Evolutionary conservation across 2,888 invertebrate species (phyloP), one percentile per base, ranked within the genome.

Genomic region (Drosophila mulleri): DNA sequence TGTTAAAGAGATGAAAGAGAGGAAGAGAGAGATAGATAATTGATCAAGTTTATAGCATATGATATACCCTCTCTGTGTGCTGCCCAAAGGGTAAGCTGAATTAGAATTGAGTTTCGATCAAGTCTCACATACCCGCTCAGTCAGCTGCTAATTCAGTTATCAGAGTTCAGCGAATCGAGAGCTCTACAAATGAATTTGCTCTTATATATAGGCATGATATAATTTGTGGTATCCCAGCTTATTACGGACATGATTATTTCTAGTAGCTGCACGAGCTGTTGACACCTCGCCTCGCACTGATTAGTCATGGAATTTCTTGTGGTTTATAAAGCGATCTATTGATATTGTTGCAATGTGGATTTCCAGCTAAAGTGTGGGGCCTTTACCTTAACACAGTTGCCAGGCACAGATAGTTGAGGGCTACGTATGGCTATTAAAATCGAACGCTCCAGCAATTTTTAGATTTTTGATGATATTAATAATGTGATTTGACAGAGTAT

Each of bases 401-500:
- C 18, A 42, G 39, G 39, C 39, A 16, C 6, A 26, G 26, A 26
- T 14, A 44, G 35, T 72, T 66, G 72, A 59, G 79, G 53, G 64
- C 26, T 53, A 35, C 32, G 72, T 32, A 35, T 26, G 65, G 60
- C 72, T 73, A 90, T 91, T 91, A 89, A 82, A 89, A 82, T 81
- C 80, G 75, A 89, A 91, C 89, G 92, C 90, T 91, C 91, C 78
- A 89, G 78, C 91, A 91, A 84, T 89, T 50, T 50, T 90, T 87
- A 75, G 79, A 83, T 88, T 50, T 50, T 90, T 87, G 78, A 79
- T 69, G 80, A 77, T 79, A 75, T 79, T 77, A 71, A 71, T 75
- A 79, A 67, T 71, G 75, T 60, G 72, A 78, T 69, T 79, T 67
- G 80, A 67, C 80, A 79, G 67, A 50, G 54, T 71, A 67, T 64